These are phyloP conservation scores for Nephrotoma appendiculata DNA, from an alignment of 2,888 invertebrate species.

Conservation along the genomic window DNA sequence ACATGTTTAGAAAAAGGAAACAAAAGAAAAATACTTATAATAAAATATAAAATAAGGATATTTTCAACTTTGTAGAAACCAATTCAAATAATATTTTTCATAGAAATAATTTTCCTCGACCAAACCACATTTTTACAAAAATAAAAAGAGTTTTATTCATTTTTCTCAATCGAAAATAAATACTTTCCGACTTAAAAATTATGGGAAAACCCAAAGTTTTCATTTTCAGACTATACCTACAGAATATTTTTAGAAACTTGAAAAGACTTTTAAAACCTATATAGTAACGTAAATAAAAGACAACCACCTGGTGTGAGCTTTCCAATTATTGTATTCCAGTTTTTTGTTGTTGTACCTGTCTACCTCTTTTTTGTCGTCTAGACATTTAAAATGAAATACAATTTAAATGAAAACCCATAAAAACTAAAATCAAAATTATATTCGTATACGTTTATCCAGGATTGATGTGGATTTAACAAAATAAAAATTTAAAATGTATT, in stretches of 20 bases:
- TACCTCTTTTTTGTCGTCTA: neutral
- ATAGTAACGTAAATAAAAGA: neutral
- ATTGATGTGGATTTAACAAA: neutral
- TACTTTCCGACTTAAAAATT: neutral
- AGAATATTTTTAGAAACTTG: too few relatives aligned
- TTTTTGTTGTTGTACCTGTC: neutral
- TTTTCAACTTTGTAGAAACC: neutral
- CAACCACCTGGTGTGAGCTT: constrained; percentile 1
- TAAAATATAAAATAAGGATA: neutral
- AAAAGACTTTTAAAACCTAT: neutral
- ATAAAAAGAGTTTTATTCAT: neutral
- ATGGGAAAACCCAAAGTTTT: neutral
- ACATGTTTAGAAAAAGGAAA: neutral
- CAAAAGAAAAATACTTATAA: neutral
- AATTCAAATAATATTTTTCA: neutral
- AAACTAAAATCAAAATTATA: neutral
- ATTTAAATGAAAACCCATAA: neutral
- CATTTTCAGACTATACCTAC: neutral
- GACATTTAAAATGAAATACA: neutral
- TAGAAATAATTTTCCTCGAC: neutral
- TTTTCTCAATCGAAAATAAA: neutral
- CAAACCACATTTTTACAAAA: neutral
- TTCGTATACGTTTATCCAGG: neutral
- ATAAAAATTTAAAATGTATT: neutral
- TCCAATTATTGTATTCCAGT: neutral